Conservation (phyloP, 1,140 invertebrate genomes). For the Tachypleus tridentatus region DNA sequence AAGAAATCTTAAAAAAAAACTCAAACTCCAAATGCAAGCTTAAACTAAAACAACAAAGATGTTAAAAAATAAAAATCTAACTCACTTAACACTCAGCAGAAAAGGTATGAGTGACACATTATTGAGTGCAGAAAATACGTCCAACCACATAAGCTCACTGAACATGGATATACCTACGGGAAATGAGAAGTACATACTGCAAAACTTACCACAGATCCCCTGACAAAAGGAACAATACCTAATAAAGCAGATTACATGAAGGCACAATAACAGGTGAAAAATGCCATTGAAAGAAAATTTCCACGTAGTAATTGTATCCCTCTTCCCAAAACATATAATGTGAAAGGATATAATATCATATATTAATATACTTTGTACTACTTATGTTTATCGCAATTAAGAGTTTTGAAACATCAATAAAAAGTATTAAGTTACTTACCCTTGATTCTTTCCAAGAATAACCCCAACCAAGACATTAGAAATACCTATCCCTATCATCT, state of each 20-base stretch:
- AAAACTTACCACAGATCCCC: no score
- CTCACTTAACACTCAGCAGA: not conserved
- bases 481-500: slow-evolving; percentile 38
- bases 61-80: not conserved
- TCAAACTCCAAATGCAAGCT: not conserved
- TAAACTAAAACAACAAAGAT: not conserved
- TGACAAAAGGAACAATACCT: no score
- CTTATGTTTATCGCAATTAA: not conserved
- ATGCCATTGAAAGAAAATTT: not conserved
- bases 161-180: no score
- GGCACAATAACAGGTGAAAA: no score
- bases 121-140: not conserved
- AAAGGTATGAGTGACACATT: not conserved
- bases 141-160: no score
- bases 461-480: slow-evolving; percentile 36
- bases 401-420: not conserved
- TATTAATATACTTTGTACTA: not conserved
- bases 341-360: not conserved
- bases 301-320: not conserved
- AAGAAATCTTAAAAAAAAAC: not conserved
- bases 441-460: slow-evolving; percentile 28
- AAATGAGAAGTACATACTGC: no score
- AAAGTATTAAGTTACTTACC: slow-evolving; percentile 11
- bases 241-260: no score
- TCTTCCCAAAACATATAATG: not conserved